Conservation (phyloP, 92 coral and sea anemone genomes). For the Porites rus region DNA sequence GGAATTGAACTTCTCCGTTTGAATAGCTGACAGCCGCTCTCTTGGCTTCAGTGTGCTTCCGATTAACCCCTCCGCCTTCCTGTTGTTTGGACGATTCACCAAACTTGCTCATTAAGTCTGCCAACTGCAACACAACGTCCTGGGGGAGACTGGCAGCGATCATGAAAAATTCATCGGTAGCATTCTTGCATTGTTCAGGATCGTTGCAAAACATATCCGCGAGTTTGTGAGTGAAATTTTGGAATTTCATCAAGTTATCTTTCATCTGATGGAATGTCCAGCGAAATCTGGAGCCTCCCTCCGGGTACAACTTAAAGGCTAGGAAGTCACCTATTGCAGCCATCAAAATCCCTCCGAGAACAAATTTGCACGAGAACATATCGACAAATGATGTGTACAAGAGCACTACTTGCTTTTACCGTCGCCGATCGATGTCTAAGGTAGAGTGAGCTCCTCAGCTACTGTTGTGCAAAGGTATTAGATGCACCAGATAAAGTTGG, state of each 20-base stretch:
- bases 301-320: not conserved
- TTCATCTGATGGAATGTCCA: constrained; percentile 11
- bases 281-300: constrained; percentile 5
- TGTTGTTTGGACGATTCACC: not conserved
- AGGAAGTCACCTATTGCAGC: constrained; percentile 2
- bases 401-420: too few relatives aligned
- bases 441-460: too few relatives aligned
- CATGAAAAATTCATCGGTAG: constrained; percentile 1
- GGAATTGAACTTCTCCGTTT: not conserved
- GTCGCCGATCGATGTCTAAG: too few relatives aligned
- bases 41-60: not conserved
- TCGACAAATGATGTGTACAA: too few relatives aligned
- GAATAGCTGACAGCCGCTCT: not conserved
- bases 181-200: constrained; percentile 31
- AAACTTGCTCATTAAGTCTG: not conserved
- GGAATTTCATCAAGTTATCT: not conserved
- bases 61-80: not conserved
- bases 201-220: constrained; percentile 33
- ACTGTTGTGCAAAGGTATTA: too few relatives aligned
- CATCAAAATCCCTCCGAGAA: constrained; percentile 1
- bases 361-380: not conserved
- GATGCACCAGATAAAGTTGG: too few relatives aligned
- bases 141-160: constrained; percentile 6
- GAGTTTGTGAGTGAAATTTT: not conserved
- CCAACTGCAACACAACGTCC: not conserved